Evolutionary conservation across 1,140 invertebrate species (phyloP), one percentile per base, ranked within the genome.

Genomic region (Saccostrea glomerata): DNA sequence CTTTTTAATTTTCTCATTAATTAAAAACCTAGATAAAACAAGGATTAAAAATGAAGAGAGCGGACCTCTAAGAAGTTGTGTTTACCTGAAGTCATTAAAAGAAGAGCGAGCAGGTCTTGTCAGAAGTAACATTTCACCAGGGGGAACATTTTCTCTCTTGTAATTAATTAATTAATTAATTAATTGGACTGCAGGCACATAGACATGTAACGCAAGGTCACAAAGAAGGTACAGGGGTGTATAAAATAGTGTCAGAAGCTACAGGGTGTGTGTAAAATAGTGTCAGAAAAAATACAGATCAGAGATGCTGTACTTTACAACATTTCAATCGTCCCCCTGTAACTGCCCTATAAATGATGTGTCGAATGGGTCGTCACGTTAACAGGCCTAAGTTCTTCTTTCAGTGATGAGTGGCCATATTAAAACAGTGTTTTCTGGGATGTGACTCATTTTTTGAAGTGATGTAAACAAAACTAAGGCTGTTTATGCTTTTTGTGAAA

Each of bases 1-100:
- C 70, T 30, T 36, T 77, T 77, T 77, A 77, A 77, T 77, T 77
- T 30, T 77, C 23, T 77, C 70, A 77, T 77, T 77, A 77, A 77
- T 77, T 77, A 77, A 77, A 25, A 25, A 77, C 4, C 9, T 15
- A 77, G 23, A 77, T 77, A 36, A 77, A 77, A 77, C 70, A 9
- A 77, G 70, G 70, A 77, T 77, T 77, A 77, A 77, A 77, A 63
- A 17, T 63, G 58, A 63, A 77, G 70, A 30, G 7, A 30, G 25
- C 13, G 23, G 3, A 77, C 70, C 15, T 77, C 70, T 77, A 77
- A 77, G 13, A 25, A 36, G 23, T 1, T 13, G 11, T 77, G 70
- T 77, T 30, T 30, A 77, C 23, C 23, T 30, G 30, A 36, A 77
- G 70, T 77, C 23, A 77, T 77, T 36, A 77, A 77, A 77, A 77